Conservation (phyloP, 2,113 vertebrate genomes). For the Cariama cristata region DNA sequence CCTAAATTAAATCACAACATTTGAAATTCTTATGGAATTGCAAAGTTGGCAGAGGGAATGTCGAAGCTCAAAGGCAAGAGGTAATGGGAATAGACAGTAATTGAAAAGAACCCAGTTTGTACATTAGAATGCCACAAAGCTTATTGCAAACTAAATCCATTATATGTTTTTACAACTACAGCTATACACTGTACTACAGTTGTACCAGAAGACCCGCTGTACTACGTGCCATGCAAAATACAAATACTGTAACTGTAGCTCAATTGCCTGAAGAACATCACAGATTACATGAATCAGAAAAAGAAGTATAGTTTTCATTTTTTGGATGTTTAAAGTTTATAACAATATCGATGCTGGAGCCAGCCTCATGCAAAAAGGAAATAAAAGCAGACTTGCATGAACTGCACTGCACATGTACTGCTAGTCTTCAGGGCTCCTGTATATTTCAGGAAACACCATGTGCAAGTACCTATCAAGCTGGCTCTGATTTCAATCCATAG, state of each 20-base stretch:
- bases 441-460: neutral
- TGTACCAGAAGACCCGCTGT: rapidly evolving
- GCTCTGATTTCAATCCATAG: constrained; percentile 28
- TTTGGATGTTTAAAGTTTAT: neutral
- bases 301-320: neutral
- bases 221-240: neutral
- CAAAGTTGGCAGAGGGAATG: neutral
- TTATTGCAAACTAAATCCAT: neutral
- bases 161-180: neutral
- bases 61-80: neutral
- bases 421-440: neutral
- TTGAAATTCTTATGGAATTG: neutral
- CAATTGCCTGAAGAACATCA: neutral
- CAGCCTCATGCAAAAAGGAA: neutral
- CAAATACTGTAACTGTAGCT: neutral
- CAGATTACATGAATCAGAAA: neutral
- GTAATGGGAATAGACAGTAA: neutral
- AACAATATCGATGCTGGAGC: neutral
- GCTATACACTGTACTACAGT: neutral
- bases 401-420: neutral
- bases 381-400: neutral
- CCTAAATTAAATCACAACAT: neutral
- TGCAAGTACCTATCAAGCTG: neutral
- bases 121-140: neutral
- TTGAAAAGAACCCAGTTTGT: neutral